Evolutionary conservation across 2,113 vertebrate species (phyloP).

Genomic region (Tringa solitaria): DNA sequence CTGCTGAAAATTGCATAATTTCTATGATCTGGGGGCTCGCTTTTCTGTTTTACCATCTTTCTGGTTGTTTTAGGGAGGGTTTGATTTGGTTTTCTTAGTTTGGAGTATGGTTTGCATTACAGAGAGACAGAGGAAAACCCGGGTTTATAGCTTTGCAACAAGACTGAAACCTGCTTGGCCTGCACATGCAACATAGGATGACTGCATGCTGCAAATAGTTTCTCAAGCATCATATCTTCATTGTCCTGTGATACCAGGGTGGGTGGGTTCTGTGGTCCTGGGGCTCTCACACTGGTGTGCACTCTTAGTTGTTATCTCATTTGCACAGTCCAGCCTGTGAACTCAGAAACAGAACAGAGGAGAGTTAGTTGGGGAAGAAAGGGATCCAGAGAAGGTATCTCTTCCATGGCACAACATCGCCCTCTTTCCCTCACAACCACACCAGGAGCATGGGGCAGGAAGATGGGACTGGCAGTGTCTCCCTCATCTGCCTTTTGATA

Average conservation of each 20-base stretch:
- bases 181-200: rapidly evolving
- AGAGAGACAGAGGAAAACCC: not conserved
- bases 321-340: not conserved
- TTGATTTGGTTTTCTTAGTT: not conserved
- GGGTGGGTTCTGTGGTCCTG: not conserved
- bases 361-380: not conserved
- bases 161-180: not conserved
- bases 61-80: not conserved
- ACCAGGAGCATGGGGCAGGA: not conserved
- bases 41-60: not conserved
- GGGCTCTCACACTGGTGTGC: not conserved
- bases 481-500: not conserved
- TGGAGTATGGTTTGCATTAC: not conserved
- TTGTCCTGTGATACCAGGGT: not conserved
- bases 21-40: not conserved
- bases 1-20: not conserved
- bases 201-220: not conserved
- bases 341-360: not conserved
- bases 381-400: not conserved
- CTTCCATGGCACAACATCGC: not conserved
- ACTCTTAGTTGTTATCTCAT: not conserved
- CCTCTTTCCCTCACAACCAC: not conserved
- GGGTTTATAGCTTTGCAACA: not conserved
- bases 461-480: not conserved
- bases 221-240: not conserved